phyloP scores from a whole-genome alignment of 1,140 invertebrate species.

The Hydropsyche tenuis region DNA sequence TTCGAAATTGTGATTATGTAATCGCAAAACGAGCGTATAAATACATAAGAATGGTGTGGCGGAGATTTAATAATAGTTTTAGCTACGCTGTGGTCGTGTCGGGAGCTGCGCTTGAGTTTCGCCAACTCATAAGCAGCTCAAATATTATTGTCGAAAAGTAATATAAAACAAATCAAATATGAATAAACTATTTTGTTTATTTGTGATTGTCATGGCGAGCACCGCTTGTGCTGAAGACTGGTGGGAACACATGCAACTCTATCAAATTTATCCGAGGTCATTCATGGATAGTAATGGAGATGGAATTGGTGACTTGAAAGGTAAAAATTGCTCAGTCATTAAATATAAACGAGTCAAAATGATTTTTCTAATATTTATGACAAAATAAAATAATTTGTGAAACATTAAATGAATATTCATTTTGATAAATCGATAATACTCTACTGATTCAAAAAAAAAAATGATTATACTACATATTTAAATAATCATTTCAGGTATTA shows the following conservation, averaged over 20 bases:
- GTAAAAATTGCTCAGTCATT: slow-evolving; percentile 53
- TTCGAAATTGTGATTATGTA: background rate
- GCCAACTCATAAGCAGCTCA: background rate
- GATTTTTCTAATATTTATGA: no score
- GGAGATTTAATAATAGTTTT: slow-evolving; percentile 7
- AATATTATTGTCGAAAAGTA: background rate
- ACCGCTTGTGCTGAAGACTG: slow-evolving; percentile 56
- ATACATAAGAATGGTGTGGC: background rate
- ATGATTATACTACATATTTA: no score
- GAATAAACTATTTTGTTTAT: background rate
- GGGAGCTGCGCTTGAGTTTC: background rate
- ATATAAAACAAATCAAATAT: background rate
- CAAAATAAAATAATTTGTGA: no score
- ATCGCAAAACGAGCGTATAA: background rate
- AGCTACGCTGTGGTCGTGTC: background rate
- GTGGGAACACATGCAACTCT: slow-evolving; percentile 70
- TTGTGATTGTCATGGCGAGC: background rate
- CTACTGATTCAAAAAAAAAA: background rate
- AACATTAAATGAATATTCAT: no score
- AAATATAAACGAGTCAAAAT: no score
- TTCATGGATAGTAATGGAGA: slow-evolving; percentile 72
- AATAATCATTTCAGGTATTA: slow-evolving; percentile 61
- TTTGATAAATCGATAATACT: no score
- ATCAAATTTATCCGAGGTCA: slow-evolving; percentile 72
- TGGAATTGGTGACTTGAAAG: slow-evolving; percentile 73